A percentile compares a stretch with the other conserved stretches of the same genome.
Conservation (phyloP, 2,113 vertebrate genomes). For the Cranoglanis bouderius region DNA sequence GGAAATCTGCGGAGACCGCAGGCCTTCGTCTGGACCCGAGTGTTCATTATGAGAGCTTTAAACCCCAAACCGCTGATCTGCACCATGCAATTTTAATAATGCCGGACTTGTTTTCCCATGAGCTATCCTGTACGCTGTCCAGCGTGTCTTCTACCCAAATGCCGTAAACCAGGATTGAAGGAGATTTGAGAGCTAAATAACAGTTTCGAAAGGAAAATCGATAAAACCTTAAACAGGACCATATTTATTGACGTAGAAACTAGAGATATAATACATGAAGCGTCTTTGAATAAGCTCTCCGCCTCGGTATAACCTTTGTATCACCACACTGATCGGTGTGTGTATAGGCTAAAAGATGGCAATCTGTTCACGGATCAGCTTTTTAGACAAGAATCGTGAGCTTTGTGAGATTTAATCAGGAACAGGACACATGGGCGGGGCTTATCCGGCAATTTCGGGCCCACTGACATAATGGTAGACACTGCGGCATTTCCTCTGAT, state of each 20-base stretch:
- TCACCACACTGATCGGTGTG: neutral
- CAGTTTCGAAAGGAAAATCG: neutral
- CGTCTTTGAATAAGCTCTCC: neutral
- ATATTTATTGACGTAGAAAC: neutral
- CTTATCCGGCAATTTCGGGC: slow-evolving; percentile 26
- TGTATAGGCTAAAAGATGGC: neutral
- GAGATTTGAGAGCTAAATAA: neutral
- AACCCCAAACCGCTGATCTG: slow-evolving; percentile 42
- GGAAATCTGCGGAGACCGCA: slow-evolving; percentile 24
- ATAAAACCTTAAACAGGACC: neutral
- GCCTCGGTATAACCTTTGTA: neutral
- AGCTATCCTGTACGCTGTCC: neutral
- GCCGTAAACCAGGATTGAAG: neutral
- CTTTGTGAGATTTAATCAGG: neutral
- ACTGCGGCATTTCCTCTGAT: slow-evolving; percentile 44
- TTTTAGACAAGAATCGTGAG: neutral
- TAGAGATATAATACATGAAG: neutral
- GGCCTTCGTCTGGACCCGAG: neutral
- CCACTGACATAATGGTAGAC: slow-evolving; percentile 21
- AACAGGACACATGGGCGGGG: slow-evolving; percentile 22
- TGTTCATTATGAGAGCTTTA: slow-evolving; percentile 29
- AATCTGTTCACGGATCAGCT: neutral
- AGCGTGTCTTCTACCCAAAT: neutral
- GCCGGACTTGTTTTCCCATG: slow-evolving; percentile 9
- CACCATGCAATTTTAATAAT: slow-evolving; percentile 41